Conservation (phyloP, 2,113 vertebrate species). For the Gallinago media region DNA sequence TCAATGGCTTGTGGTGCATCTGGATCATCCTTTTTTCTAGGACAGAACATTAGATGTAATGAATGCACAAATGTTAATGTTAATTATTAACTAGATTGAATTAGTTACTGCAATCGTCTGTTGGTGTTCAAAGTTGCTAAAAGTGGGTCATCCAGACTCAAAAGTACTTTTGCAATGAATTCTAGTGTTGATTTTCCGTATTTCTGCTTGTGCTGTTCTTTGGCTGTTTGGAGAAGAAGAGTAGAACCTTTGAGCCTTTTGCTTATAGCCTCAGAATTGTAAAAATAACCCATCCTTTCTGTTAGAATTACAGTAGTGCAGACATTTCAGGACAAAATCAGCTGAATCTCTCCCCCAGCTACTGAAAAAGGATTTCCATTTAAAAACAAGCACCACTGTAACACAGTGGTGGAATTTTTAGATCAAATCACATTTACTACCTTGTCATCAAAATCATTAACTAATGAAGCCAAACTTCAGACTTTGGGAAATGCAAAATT, state of each 20-base stretch:
- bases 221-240: neutral
- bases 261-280: neutral
- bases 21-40: slow-evolving; percentile 29
- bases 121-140: slow-evolving; percentile 21
- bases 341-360: neutral
- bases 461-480: neutral
- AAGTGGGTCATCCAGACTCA: slow-evolving; percentile 33
- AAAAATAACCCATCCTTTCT: neutral
- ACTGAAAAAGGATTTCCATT: neutral
- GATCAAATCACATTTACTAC: neutral
- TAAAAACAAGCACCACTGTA: neutral
- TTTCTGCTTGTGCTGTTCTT: neutral
- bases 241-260: neutral
- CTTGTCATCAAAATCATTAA: neutral
- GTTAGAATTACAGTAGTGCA: neutral
- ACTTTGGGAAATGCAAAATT: neutral
- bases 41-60: neutral
- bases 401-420: neutral
- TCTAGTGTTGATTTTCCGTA: neutral
- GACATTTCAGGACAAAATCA: neutral
- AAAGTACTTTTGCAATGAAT: neutral
- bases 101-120: neutral
- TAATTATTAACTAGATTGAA: slow-evolving; percentile 59
- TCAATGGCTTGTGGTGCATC: neutral
- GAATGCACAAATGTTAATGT: neutral